Evolutionary conservation across 1,140 invertebrate species (phyloP), one percentile per base, ranked within the genome.

Genomic region (Neelides sp.): DNA sequence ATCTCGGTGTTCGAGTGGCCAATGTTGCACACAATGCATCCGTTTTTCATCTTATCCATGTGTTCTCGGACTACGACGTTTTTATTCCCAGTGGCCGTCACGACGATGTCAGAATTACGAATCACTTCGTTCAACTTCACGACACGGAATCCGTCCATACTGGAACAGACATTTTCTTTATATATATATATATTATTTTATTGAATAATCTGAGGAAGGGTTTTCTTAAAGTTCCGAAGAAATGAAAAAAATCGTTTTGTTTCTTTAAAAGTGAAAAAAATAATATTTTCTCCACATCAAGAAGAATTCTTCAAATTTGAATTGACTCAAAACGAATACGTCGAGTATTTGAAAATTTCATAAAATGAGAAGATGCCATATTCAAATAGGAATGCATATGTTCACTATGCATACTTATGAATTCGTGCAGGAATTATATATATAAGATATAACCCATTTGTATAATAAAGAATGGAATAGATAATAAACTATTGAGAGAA

Each of bases 1-100:
- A 97, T 92, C 76, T 97, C 93, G 15, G 90, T 96, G 70, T 97
- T 96, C 43, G 89, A 94, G 71, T 96, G 92, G 0, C 92, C 92
- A 90, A 97, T 97, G 71, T 96, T 96, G 69, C 91, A 95, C 0
- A 97, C 79, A 48, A 96, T 87, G 66, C 90, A 93, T 40, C 91
- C 91, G 64, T 86, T 93, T 72, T 94, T 94, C 85, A 96, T 88
- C 63, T 90, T 82, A 69, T 96, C 91, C 85, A 96, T 90, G 64
- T 94, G 87, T 60, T 92, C 86, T 12, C 91, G 75, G 5, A 84
- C 89, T 23, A 97, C 88, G 15, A 96, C 90, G 65, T 93, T 92
- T 71, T 96, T 97, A 68, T 95, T 96, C 28, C 92, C 91, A 5
- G 92, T 94, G 36, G 91, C 92, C 12, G 92, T 95, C 54, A 96